Conservation (phyloP, 2,113 vertebrate species). For the Podilymbus podiceps region DNA sequence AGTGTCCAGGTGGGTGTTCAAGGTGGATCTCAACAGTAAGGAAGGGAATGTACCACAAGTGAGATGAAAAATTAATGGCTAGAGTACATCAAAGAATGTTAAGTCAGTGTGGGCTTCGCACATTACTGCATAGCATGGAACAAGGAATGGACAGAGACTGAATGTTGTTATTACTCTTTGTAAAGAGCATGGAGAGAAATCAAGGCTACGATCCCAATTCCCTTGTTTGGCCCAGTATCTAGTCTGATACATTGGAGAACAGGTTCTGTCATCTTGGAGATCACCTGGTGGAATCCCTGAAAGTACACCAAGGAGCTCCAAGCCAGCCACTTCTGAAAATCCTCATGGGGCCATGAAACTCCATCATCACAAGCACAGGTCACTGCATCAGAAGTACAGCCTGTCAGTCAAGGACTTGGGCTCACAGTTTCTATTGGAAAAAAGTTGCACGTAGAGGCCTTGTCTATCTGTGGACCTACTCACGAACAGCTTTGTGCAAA, state of each 20-base stretch:
- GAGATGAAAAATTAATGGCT: background rate
- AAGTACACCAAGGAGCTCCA: background rate
- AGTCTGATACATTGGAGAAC: background rate
- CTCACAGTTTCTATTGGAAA: background rate
- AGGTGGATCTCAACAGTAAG: background rate
- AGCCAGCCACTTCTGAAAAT: background rate
- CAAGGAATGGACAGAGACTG: fast-evolving
- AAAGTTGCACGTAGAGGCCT: background rate
- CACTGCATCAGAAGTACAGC: fast-evolving
- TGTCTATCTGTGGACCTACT: background rate
- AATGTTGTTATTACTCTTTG: background rate
- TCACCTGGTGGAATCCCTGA: background rate
- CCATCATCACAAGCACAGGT: fast-evolving
- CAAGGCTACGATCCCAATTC: background rate
- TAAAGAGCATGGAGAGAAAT: background rate
- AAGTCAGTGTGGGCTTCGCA: background rate
- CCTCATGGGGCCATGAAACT: fast-evolving
- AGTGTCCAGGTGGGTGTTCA: background rate
- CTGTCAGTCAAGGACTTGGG: background rate
- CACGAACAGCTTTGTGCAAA: background rate
- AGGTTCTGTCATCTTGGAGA: background rate
- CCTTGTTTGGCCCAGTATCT: background rate
- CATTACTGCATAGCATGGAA: background rate
- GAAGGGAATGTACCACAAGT: background rate
- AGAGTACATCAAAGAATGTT: background rate